Evolutionary conservation across 2,888 invertebrate genomes (phyloP), one percentile per base, ranked within the genome.

Genomic region (Steinernema scapterisci): DNA sequence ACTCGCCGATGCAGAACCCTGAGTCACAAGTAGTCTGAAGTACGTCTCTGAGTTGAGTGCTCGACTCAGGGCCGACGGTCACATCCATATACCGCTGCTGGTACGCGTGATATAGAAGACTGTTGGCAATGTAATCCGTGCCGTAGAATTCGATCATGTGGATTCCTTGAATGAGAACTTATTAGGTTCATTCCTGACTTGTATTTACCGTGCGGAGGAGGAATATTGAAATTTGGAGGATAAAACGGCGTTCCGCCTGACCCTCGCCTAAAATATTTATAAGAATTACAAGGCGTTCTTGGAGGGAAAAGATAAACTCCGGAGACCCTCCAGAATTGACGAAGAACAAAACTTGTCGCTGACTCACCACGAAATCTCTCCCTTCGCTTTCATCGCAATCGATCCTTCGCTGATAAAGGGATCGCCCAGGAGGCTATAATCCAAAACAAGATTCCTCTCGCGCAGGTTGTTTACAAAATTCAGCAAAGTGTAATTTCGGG

Each of bases 71-170:
- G 7, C 85, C 85, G 21, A 85, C 81, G 9, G 80, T 80, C 7
- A 86, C 80, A 71, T 86, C 86, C 76, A 86, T 80, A 46, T 84
- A 84, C 27, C 83, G 77, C 71, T 86, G 86, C 43, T 78, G 77
- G 70, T 80, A 86, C 1, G 86, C 85, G 73, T 86, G 86, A 70
- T 87, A 86, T 7, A 86, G 81, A 83, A 86, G 83, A 7, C 86
- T 86, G 72, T 86, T 86, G 70, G 85, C 86, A 45, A 85, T 78
- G 78, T 86, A 86, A 75, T 86, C 85, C 21, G 84, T 85, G 19
- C 85, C 86, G 75, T 81, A 85, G 77, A 86, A 86, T 73, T 86
- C 86, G 54, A 84, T 81, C 86, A 86, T 86, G 75, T 86, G 86
- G 0, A 85, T 84, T 2, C 83, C 83, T 83, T n/a, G n/a, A n/a